These are phyloP conservation scores for Magallana angulata DNA, from an alignment of 1,140 invertebrate species.

Conservation along the genomic window DNA sequence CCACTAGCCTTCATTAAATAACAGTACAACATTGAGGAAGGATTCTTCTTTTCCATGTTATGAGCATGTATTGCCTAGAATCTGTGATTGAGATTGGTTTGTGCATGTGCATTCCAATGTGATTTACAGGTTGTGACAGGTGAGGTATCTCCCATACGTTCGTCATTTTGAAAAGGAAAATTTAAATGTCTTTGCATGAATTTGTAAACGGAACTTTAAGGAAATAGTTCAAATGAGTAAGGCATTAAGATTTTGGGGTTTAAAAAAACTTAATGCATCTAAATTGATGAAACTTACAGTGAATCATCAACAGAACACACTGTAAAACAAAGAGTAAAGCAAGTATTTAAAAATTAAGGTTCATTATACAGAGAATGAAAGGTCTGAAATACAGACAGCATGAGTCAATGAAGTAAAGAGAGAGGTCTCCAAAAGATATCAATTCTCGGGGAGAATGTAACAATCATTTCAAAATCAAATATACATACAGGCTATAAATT, in stretches of 20 bases:
- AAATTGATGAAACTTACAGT: not conserved
- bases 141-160: not conserved
- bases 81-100: not conserved
- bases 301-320: not conserved
- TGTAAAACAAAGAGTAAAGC: not conserved
- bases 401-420: too few species aligned
- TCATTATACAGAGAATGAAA: too few species aligned
- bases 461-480: too few species aligned
- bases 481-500: too few species aligned
- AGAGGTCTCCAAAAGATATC: too few species aligned
- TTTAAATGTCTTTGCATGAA: not conserved
- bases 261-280: not conserved
- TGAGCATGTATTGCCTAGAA: too few species aligned
- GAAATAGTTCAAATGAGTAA: not conserved
- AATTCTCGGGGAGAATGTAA: too few species aligned
- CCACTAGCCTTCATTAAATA: too few species aligned
- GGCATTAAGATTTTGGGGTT: not conserved
- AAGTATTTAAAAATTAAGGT: too few species aligned
- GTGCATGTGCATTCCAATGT: not conserved
- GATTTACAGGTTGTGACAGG: not conserved
- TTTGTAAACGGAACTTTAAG: not conserved
- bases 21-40: too few species aligned
- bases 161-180: not conserved
- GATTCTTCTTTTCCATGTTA: too few species aligned
- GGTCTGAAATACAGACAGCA: too few species aligned